These are phyloP conservation scores for Pseudorectes ferrugineus DNA, from an alignment of 2,113 vertebrate genomes.

Conservation along the genomic window DNA sequence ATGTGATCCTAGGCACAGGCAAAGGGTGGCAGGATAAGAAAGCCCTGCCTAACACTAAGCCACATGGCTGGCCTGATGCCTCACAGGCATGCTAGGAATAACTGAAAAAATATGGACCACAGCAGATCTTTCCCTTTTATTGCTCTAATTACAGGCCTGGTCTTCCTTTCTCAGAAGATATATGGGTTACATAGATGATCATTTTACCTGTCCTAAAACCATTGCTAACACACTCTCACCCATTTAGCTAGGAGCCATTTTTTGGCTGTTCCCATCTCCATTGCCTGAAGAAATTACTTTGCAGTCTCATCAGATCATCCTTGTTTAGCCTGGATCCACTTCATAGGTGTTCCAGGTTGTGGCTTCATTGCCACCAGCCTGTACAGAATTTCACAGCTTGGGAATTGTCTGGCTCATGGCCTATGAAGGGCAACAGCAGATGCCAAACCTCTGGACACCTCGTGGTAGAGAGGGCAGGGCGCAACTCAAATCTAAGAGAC, in stretches of 20 bases:
- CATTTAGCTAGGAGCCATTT: neutral
- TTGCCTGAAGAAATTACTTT: neutral
- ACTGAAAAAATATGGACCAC: neutral
- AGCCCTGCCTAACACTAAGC: neutral
- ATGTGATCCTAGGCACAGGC: neutral
- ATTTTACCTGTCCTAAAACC: neutral
- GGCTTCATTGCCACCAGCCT: neutral
- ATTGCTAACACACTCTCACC: neutral
- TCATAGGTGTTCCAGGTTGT: neutral
- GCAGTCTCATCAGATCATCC: neutral
- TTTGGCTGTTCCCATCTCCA: neutral
- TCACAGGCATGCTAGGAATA: neutral
- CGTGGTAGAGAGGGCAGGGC: rapidly evolving
- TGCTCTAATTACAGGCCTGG: neutral
- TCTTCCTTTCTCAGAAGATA: neutral
- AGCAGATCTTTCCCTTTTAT: neutral
- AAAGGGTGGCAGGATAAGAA: neutral
- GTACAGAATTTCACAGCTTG: neutral
- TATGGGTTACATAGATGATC: neutral
- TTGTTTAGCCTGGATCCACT: neutral
- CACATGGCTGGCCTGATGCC: rapidly evolving
- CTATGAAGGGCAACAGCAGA: neutral
- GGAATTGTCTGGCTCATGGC: neutral
- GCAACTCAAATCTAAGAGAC: neutral
- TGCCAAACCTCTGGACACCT: neutral